These are phyloP conservation scores for Mobula hypostoma DNA, from an alignment of 2,113 vertebrate genomes.

Conservation along the genomic window DNA sequence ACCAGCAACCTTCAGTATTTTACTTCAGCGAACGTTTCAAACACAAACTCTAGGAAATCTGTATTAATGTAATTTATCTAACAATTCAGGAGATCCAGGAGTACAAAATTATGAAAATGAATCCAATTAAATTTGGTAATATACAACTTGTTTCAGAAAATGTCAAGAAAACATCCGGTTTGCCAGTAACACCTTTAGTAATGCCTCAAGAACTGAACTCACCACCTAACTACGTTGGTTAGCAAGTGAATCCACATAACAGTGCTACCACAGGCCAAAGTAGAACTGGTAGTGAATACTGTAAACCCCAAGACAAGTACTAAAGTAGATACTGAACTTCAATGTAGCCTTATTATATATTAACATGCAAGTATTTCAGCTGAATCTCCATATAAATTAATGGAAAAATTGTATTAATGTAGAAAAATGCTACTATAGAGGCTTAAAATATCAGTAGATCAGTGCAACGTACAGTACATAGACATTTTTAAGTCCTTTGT, in stretches of 20 bases:
- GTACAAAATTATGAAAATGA: not conserved
- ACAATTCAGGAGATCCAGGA: not conserved
- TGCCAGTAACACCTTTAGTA: not conserved
- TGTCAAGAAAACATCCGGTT: not conserved
- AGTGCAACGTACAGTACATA: not conserved
- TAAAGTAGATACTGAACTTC: not conserved
- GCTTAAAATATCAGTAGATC: not conserved
- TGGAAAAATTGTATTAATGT: not conserved
- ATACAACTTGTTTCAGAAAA: not conserved
- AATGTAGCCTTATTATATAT: not conserved
- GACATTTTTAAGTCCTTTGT: not conserved
- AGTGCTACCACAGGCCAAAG: no score
- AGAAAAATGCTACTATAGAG: not conserved
- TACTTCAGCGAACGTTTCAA: not conserved
- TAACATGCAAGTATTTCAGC: not conserved
- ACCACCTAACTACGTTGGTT: not conserved
- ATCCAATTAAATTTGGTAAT: not conserved
- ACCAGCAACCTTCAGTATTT: not conserved
- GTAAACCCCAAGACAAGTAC: not conserved
- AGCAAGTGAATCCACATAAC: not conserved
- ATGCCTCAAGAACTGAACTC: not conserved
- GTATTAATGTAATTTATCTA: not conserved
- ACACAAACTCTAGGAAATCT: not conserved
- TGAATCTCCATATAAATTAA: not conserved
- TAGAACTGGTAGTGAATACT: not conserved